Evolutionary conservation across 2,113 vertebrate genomes (phyloP), one percentile per base, ranked within the genome.

Genomic region (Jaculus jaculus): DNA sequence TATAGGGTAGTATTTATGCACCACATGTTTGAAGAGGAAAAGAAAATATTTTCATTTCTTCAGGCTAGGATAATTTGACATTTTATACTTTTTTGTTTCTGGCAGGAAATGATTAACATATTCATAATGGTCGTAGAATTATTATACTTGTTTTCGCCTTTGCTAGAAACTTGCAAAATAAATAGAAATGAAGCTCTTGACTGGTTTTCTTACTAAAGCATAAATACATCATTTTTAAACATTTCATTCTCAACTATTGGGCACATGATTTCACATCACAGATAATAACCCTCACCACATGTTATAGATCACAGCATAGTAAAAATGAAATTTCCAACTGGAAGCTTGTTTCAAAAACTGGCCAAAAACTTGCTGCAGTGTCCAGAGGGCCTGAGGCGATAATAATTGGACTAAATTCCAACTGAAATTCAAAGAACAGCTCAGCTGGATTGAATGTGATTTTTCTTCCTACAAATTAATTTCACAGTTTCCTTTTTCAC

Each of bases 381-480:
- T 77, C 92, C 39, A 90, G 51, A 87, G 58, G 61, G 42, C 85
- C 69, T 73, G 61, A 86, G 66, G 69, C 5, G 23, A 80, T 87
- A 85, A 86, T 69, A 90, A 65, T 7, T 75, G 77, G 58, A 61
- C 65, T 83, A 93, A 84, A 95, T 85, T 88, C 66, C 86, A 93
- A 82, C 78, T 87, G 84, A 93, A 95, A 91, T 93, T 92, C 84
- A 91, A 79, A 88, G 66, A 54, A 89, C 18, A 78, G 39, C 63
- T 94, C 92, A 94, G 7, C 10, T 92, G 79, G n/a, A 88, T 66
- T 51, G 69, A 96, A 71, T 74, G n/a, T 58, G 51, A 20, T 77
- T 93, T 94, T 93, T 26, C 75, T 90, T 78, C 61, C 23, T 51
- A 86, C 23, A 95, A 94, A 95, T 93, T 93, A 94, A 95, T 96